Base-by-base conservation (phyloP, 2,888 invertebrate species). In the Asteroscopus sphinx region DNA sequence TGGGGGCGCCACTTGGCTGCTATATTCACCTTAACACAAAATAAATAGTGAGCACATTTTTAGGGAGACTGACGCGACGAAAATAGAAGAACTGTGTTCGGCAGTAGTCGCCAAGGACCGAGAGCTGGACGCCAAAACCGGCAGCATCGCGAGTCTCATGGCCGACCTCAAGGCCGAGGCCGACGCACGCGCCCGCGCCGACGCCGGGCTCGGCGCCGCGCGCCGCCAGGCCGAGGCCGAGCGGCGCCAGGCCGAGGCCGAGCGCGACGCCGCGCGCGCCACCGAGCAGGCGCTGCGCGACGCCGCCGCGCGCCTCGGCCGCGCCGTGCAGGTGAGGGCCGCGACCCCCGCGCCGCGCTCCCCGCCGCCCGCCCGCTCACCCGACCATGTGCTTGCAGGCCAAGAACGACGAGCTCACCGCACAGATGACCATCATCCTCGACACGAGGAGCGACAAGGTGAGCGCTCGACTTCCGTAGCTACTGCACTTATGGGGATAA, bases 391-490 rank as follows among this genome's bases (percentile, higher is more conserved):
- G 55, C 28, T 55, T 57, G 47, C 61, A 51, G 86, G 75, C 65
- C 25, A 88, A 86, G 71, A 88, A 90, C 3, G 73, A 73, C 1
- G 89, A 88, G 49, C 60, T 87, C 0, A 76, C 81, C 0, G 81
- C 79, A 33, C 87, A 88, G 65, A 78, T 87, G 80, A 68, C 75
- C 7, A 72, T 86, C 9, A 83, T 90, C 8, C 65, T 84, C 42
- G 88, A 89, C 28, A 72, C 83, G 55, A 79, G 86, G 39, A 70
- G 61, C 36, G 91, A 92, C 48, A 89, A 88, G 85, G 90, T 90
- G 62, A 47, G 58, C 12, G 25, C 26, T 1, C 15, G 0, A n/a
- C n/a, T n/a, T n/a, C 7, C 30, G 12, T 9, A 4, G 15, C n/a
- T n/a, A 11, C 33, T n/a, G 3, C 6, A 15, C 17, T n/a, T n/a